Evolutionary conservation across 2,888 invertebrate species (phyloP), one percentile per base, ranked within the genome.

Genomic region (Anagyrus pseudococci): DNA sequence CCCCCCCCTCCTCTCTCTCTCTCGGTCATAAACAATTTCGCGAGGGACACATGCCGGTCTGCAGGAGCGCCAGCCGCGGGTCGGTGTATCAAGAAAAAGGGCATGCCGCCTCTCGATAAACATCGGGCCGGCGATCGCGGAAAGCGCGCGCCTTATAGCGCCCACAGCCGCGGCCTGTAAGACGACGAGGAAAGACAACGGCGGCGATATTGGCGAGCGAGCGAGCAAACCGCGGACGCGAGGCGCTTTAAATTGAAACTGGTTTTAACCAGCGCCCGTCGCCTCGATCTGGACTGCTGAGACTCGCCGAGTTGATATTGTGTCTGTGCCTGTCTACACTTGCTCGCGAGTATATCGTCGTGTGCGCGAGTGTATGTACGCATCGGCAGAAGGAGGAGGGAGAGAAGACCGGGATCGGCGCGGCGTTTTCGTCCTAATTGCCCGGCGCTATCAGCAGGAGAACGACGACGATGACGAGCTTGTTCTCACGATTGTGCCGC

Each of bases 211-310:
- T 53, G 41, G 46, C 23, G 50, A 49, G 57, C 53, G 40, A 59
- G 33, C 13, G 13, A 37, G 48, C 53, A 48, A 60, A 64, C 52
- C 62, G 50, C 49, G 23, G 46, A 57, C 47, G 46, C 43, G 10
- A 20, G 2, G 44, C 52, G 56, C 49, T 58, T 68, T 66, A 69
- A 77, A 78, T 78, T 77, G 72, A 78, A 78, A 78, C 78, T 77
- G 78, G 78, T 77, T 78, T 69, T 58, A 76, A 70, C 78, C 72
- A 72, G 68, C 67, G 58, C 50, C 29, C 62, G 67, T 71, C 73
- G 71, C 75, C 72, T 73, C 66, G 62, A 73, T 73, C 76, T 63
- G 68, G 69, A 58, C 33, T 2, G 20, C 6, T n/a, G 10, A 2
- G n/a, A 19, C 15, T 8, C 23, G 44, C 6, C 29, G 29, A 7